Evolutionary conservation across 2,888 invertebrate genomes (phyloP), one percentile per base, ranked within the genome.

Genomic region (Corbicula japonica): DNA sequence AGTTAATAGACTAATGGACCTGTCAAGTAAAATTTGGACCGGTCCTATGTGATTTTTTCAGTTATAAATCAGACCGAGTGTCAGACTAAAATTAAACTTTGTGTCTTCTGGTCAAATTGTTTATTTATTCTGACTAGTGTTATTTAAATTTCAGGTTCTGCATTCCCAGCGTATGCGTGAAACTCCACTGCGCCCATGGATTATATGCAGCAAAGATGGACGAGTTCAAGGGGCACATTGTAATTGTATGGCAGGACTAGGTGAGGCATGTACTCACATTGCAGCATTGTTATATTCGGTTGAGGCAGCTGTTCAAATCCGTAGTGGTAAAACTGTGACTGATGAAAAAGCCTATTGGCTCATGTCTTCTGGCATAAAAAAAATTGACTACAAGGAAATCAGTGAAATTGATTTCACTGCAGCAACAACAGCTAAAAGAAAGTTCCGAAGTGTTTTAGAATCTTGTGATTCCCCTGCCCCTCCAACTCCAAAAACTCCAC

Each of bases 391-490:
- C 32, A 41, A 35, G 15, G 35, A 63, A 66, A 26, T 73, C 18
- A 26, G 34, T 2, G 35, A 76, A 21, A 83, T 79, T 35, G 66
- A 76, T 46, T 78, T 76, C 46, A 48, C 34, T 1, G 63, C 75
- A 4, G 62, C 81, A 38, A 66, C 46, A 26, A 68, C 75, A n/a
- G 34, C 38, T 1, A 75, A 95, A 75, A 95, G 96, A 0, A 95
- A 98, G 86, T 97, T 97, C 97, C n/a, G n/a, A n/a, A n/a, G n/a
- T n/a, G n/a, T n/a, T n/a, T n/a, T n/a, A n/a, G n/a, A n/a, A n/a
- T n/a, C n/a, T n/a, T n/a, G n/a, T n/a, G 96, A 96, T 83, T 95
- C 21, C 15, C 2, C 44, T 1, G 12, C n/a, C n/a, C n/a, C n/a
- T n/a, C n/a, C n/a, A n/a, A n/a, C n/a, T n/a, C n/a, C n/a, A n/a